Conservation (phyloP, 2,797 vertebrate species). For the Pangasius sanitwongsei region DNA sequence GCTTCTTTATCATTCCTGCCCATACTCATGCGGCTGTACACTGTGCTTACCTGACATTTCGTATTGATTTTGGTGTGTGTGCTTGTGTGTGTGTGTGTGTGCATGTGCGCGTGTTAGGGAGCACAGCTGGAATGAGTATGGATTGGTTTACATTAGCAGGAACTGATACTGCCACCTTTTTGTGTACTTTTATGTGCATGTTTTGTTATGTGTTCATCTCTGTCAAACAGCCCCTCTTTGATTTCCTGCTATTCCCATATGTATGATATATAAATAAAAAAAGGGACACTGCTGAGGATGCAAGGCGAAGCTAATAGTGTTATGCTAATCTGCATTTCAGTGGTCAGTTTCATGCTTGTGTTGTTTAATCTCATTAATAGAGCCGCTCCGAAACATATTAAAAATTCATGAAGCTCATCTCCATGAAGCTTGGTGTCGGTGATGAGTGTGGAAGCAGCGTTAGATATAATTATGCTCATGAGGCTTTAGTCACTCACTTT, state of each 20-base stretch:
- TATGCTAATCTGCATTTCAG: conserved; percentile 43
- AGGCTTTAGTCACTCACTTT: conserved; percentile 29
- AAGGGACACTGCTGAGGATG: not conserved
- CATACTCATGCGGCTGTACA: not conserved
- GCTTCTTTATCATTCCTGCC: conserved; percentile 3
- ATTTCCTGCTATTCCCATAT: not conserved
- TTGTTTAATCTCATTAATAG: conserved; percentile 42
- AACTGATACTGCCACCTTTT: not conserved
- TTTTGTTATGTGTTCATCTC: not conserved
- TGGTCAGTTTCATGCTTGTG: conserved; percentile 9
- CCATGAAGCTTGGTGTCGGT: conserved; percentile 30
- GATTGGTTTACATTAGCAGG: conserved; percentile 15
- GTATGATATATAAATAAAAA: not conserved
- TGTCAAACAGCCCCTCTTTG: not conserved
- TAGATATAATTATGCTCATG: conserved; percentile 31
- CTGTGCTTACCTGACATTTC: conserved; percentile 40
- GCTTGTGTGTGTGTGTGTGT: conserved; percentile 5
- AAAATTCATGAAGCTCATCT: conserved; percentile 38
- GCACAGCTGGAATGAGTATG: conserved; percentile 30
- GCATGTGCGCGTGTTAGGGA: conserved; percentile 1
- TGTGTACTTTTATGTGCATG: not conserved
- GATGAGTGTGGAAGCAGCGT: conserved; percentile 12
- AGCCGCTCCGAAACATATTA: conserved; percentile 22
- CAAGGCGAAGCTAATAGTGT: not conserved
- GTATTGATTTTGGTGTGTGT: conserved; percentile 42